Base-by-base conservation (phyloP, 2,797 vertebrate species). In the Scyliorhinus canicula region DNA sequence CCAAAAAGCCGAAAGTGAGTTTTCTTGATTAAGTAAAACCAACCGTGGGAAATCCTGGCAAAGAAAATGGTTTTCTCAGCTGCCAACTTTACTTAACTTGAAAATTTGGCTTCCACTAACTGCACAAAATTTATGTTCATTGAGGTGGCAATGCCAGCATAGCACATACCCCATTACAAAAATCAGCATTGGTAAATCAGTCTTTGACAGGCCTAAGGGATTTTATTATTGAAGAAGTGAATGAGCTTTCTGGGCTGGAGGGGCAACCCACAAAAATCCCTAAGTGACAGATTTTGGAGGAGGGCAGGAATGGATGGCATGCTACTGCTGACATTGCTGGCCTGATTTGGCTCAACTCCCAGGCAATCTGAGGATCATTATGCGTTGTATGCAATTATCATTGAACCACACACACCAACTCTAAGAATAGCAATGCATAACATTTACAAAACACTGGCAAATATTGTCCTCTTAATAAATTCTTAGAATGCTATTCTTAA, bases 211-310 rank as follows among this genome's bases (percentile, higher is more conserved):
- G 40, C 60, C 88, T 26, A 44, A 3, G 60, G n/a, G n/a, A 28
- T 91, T 44, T 91, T n/a, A 91, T 65, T 88, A 57, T 55, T 88
- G 65, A 91, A 91, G 60, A 82, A 91, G 88, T 91, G 85, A 88
- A 57, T 5, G 52, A 88, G 55, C 28, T 91, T 91, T 24, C 57
- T 44, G 21, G 57, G 3, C 60, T 91, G 88, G 65, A 88, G 85
- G 52, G 28, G 52, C 28, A 35, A 44, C 57, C 19, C 40, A 90
- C 86, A 90, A 88, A 88, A 40, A 40, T 24, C 31, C 55, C 6
- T 1, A 90, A 90, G 19, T 65, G n/a, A 91, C 57, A 91, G 57
- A 91, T 44, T 91, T 65, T 40, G 40, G 7, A 16, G 57, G 21
- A 91, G 60, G 57, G 19, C n/a, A 65, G 88, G 88, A 91, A 91